Percentiles rank a stretch among this genome's conserved stretches.
These are phyloP conservation scores for Bombus ignitus DNA, from an alignment of 1,140 invertebrate genomes.

Conservation along the genomic window DNA sequence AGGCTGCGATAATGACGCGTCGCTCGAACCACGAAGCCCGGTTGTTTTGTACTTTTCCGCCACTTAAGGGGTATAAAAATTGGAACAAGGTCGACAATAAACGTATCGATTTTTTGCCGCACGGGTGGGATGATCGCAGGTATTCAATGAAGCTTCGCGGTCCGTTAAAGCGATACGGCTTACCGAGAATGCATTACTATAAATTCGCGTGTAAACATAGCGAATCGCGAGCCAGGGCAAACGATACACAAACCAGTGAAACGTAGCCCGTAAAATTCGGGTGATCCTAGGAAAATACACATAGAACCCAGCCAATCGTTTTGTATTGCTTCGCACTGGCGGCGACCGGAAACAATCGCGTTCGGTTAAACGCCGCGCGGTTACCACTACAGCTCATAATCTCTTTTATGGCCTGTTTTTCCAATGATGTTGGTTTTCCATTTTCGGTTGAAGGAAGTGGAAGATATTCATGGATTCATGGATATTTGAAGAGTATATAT, in stretches of 20 bases:
- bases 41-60: not conserved
- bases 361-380: constrained; percentile 29
- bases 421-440: not conserved
- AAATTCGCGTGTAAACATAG: constrained; percentile 69
- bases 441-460: not conserved
- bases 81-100: constrained; percentile 32
- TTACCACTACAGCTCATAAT: constrained; percentile 16
- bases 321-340: constrained; percentile 20
- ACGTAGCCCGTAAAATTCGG: constrained; percentile 66
- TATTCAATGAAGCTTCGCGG: constrained; percentile 65
- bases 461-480: no score
- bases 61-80: not conserved
- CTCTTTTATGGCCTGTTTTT: constrained; percentile 14
- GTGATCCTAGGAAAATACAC: constrained; percentile 65
- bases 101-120: constrained; percentile 26
- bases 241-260: constrained; percentile 49
- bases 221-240: constrained; percentile 42
- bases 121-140: constrained; percentile 3
- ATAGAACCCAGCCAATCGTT: constrained; percentile 55
- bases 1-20: not conserved
- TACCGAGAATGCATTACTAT: constrained; percentile 72
- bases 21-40: not conserved
- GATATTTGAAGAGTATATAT: not conserved
- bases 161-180: constrained; percentile 69
- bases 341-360: constrained; percentile 45